Conservation (phyloP, 2,888 invertebrate genomes). For the Scaptodrosophila latifasciaeformis region DNA sequence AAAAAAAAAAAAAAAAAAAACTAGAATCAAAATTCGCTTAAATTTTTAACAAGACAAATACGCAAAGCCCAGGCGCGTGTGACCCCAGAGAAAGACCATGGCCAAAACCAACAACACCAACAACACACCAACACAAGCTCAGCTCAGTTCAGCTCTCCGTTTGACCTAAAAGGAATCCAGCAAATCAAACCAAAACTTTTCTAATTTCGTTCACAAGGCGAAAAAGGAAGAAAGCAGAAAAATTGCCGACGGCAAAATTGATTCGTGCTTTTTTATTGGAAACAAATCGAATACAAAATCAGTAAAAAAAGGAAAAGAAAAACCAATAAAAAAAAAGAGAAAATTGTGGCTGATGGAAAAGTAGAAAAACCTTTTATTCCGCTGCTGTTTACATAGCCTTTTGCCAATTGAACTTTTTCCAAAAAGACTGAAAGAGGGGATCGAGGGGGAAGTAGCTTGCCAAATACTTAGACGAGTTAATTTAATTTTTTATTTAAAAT, state of each 20-base stretch:
- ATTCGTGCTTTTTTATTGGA: slow-evolving; percentile 17
- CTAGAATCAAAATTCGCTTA: slow-evolving; percentile 64
- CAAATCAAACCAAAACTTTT: slow-evolving; percentile 49
- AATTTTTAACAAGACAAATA: slow-evolving; percentile 68
- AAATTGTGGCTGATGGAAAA: slow-evolving; percentile 41
- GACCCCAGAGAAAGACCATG: slow-evolving; percentile 22
- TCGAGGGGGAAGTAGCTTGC: slow-evolving; percentile 21
- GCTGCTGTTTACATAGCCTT: slow-evolving; percentile 66
- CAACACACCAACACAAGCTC: too few relatives aligned
- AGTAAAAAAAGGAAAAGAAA: slow-evolving; percentile 11
- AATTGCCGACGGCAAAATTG: slow-evolving; percentile 50
- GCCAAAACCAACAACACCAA: too few relatives aligned
- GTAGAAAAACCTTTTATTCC: slow-evolving; percentile 73
- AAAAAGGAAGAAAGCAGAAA: slow-evolving; percentile 33
- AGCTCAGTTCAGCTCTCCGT: neutral
- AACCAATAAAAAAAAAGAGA: slow-evolving; percentile 10
- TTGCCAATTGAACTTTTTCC: slow-evolving; percentile 64
- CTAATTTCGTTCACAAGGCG: slow-evolving; percentile 53
- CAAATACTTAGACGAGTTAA: slow-evolving; percentile 71
- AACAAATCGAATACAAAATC: slow-evolving; percentile 35
- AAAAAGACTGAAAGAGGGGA: slow-evolving; percentile 24
- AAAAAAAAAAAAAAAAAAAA: too few relatives aligned
- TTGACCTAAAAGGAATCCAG: slow-evolving; percentile 29
- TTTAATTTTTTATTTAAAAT: slow-evolving; percentile 74
- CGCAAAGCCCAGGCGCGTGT: slow-evolving; percentile 50